Evolutionary conservation across 2,888 invertebrate genomes (phyloP).

Genomic region (Theretra japonica): DNA sequence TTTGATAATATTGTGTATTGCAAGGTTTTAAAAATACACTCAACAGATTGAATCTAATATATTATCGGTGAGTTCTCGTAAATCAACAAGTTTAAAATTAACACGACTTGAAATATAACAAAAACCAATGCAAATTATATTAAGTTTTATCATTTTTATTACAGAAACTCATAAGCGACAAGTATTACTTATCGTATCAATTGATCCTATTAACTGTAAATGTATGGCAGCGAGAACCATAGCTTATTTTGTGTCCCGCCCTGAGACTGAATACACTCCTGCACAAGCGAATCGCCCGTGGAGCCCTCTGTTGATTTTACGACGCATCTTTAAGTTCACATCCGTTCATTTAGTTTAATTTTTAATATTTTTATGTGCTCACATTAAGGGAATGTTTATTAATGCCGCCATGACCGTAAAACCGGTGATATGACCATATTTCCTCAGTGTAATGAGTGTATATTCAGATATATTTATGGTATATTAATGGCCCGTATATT

Average conservation of each 20-base stretch:
- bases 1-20: background rate
- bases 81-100: too few species aligned
- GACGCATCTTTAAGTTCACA: constrained; percentile 48
- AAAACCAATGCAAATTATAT: too few species aligned
- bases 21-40: too few species aligned
- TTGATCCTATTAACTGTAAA: too few species aligned
- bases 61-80: too few species aligned
- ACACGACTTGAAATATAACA: too few species aligned
- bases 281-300: constrained; percentile 11
- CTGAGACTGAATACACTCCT: background rate
- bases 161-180: too few species aligned
- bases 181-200: too few species aligned
- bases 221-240: too few species aligned
- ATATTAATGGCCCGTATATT: too few species aligned
- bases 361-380: constrained; percentile 49
- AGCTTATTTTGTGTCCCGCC: background rate
- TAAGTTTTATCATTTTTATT: too few species aligned
- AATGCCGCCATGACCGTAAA: constrained; percentile 6
- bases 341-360: constrained; percentile 51
- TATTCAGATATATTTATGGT: background rate
- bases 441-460: background rate
- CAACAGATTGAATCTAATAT: too few species aligned
- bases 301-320: constrained; percentile 43
- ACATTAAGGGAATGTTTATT: constrained; percentile 18
- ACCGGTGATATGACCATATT: background rate